Percentiles rank a stretch among this genome's conserved stretches.
These are phyloP conservation scores for Diachasma alloeum DNA, from an alignment of 1,140 invertebrate species.

Conservation along the genomic window DNA sequence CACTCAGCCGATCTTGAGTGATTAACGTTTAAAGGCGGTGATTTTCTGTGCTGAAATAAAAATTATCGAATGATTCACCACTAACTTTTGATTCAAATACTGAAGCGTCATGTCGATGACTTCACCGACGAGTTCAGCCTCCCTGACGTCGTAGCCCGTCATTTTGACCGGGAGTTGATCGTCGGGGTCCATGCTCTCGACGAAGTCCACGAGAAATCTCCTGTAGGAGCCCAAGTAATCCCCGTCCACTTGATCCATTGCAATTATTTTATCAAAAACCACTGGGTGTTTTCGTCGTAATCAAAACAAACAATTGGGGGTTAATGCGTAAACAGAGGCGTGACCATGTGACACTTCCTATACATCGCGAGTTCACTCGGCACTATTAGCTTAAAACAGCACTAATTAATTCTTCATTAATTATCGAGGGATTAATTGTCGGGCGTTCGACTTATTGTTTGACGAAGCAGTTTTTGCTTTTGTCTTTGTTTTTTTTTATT, in stretches of 20 bases:
- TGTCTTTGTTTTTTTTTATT: background rate
- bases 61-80: constrained; percentile 34
- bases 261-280: background rate
- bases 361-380: background rate
- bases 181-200: constrained; percentile 71
- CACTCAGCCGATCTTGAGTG: no score
- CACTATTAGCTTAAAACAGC: background rate
- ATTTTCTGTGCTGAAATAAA: constrained; percentile 9
- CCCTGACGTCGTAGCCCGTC: constrained; percentile 72
- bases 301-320: background rate
- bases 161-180: constrained; percentile 80
- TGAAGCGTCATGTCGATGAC: constrained; percentile 79
- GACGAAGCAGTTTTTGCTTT: background rate
- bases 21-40: no score
- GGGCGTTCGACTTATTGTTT: no score
- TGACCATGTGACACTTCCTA: background rate
- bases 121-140: constrained; percentile 77
- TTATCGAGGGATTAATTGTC: no score
- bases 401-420: background rate
- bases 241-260: constrained; percentile 61
- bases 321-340: background rate
- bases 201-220: constrained; percentile 76
- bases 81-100: constrained; percentile 81
- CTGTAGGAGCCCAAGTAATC: constrained; percentile 75
- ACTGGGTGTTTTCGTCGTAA: background rate